Percentiles rank a stretch among this genome's conserved stretches.
Conservation (phyloP, 2,888 invertebrate species). For the Acleris sparsana region DNA sequence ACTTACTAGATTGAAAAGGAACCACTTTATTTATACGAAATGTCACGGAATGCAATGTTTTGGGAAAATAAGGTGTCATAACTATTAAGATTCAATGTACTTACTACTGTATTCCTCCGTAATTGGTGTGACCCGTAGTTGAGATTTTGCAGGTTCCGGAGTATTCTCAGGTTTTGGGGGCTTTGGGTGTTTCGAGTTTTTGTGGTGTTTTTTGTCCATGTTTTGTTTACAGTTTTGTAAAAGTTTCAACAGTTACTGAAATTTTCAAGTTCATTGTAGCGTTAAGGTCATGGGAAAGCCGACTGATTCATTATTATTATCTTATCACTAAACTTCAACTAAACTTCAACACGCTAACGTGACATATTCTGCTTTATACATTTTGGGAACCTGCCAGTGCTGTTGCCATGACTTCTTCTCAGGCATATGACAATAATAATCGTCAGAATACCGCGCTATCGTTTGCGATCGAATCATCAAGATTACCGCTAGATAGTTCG, state of each 20-base stretch:
- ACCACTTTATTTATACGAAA: no score
- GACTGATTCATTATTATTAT: slow-evolving; percentile 57
- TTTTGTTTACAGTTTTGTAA: slow-evolving; percentile 12
- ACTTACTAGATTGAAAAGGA: no score
- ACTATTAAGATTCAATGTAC: slow-evolving; percentile 41
- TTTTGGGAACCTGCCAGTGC: slow-evolving; percentile 72
- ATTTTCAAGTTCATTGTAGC: slow-evolving; percentile 30
- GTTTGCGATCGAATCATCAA: slow-evolving; percentile 71
- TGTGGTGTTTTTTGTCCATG: neutral
- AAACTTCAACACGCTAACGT: slow-evolving; percentile 46
- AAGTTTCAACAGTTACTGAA: slow-evolving; percentile 25
- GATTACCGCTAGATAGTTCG: slow-evolving; percentile 72
- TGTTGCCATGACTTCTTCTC: slow-evolving; percentile 68
- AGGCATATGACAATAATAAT: slow-evolving; percentile 65
- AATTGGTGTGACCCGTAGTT: neutral
- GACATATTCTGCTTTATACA: slow-evolving; percentile 65
- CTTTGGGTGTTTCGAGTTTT: no score
- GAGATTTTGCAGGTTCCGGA: neutral
- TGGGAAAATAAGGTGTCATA: neutral
- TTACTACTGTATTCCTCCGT: slow-evolving; percentile 55
- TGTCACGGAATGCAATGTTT: no score
- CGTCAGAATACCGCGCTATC: slow-evolving; percentile 74
- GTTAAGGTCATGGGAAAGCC: slow-evolving; percentile 42
- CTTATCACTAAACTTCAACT: no score
- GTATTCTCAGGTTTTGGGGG: no score